A percentile compares a stretch with the other conserved stretches of the same genome.
Evolutionary conservation across 2,113 vertebrate genomes (phyloP).

Genomic region (Microcebus murinus): DNA sequence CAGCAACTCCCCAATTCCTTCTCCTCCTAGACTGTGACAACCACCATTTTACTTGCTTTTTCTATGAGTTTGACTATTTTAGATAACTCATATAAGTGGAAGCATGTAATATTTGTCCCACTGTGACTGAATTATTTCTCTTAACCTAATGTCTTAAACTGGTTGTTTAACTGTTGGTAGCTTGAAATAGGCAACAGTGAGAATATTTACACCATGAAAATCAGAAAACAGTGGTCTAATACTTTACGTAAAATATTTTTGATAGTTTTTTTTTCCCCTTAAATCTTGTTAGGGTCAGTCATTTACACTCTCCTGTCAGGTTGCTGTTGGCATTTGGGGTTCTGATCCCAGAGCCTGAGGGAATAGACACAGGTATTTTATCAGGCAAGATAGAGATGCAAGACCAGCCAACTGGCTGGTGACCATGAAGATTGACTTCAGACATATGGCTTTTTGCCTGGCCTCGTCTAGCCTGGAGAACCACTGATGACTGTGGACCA

Average conservation of each 20-base stretch:
- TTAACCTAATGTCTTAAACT: not conserved
- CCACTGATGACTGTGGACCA: not conserved
- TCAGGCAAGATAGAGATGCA: not conserved
- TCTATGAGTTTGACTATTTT: no score
- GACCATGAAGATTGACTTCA: not conserved
- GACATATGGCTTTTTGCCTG: not conserved
- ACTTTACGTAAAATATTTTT: not conserved
- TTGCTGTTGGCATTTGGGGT: not conserved
- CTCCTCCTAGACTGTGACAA: no score
- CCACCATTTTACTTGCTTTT: no score
- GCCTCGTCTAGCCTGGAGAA: not conserved
- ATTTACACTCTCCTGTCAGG: not conserved
- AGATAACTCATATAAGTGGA: not conserved
- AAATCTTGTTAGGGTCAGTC: not conserved
- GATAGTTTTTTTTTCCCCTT: not conserved
- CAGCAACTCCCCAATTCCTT: not conserved
- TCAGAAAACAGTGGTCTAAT: no score
- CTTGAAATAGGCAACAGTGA: no score
- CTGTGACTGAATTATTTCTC: not conserved
- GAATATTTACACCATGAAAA: no score
- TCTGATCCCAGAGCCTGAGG: not conserved
- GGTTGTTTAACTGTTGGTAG: no score
- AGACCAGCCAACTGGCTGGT: not conserved
- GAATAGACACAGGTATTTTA: not conserved
- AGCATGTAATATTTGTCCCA: not conserved